Base-by-base conservation (phyloP, 2,797 vertebrate species). In the Microchirus variegatus region DNA sequence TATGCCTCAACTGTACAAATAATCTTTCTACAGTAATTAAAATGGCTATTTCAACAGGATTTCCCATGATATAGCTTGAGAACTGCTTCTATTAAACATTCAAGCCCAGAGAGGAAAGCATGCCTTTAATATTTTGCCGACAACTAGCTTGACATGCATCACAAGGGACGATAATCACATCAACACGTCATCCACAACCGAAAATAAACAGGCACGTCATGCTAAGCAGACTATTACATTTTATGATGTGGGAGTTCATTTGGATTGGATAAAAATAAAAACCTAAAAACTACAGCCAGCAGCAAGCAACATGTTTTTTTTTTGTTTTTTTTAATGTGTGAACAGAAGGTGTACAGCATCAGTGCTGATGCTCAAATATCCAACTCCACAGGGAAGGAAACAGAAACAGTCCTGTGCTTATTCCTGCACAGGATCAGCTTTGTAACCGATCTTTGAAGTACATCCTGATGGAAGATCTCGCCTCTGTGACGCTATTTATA, bases 401-500 rank as follows among this genome's bases (percentile, higher is more conserved):
- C 67, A 46, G 55, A 76, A 72, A 80, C 75, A 73, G 70, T 48
- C 66, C 12, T 15, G 15, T 3, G 41, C 41, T 58, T 65, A 81
- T 70, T 61, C 63, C 73, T 73, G 77, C 64, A 71, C 77, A 86
- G 57, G 82, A 81, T 68, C 72, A 41, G 70, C 82, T 82, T 78
- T 82, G 85, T 74, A 84, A 85, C 73, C 49, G 77, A 91, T 89
- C 87, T 87, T 85, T 83, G 84, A 86, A 87, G 83, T 64, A 37
- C 74, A 75, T 87, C 84, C 81, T 86, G 84, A 87, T 82, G 81
- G 85, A 88, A 87, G 85, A 87, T 87, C 82, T 87, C 47, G 83
- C 84, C 79, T 85, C 70, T 9, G 48, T 82, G 78, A 63, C 15
- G 70, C 87, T 92, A 91, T 92, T 90, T 91, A 86, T 92, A 90